Base-by-base conservation (phyloP, 2,113 vertebrate species). In the Acrocephalus arundinaceus region DNA sequence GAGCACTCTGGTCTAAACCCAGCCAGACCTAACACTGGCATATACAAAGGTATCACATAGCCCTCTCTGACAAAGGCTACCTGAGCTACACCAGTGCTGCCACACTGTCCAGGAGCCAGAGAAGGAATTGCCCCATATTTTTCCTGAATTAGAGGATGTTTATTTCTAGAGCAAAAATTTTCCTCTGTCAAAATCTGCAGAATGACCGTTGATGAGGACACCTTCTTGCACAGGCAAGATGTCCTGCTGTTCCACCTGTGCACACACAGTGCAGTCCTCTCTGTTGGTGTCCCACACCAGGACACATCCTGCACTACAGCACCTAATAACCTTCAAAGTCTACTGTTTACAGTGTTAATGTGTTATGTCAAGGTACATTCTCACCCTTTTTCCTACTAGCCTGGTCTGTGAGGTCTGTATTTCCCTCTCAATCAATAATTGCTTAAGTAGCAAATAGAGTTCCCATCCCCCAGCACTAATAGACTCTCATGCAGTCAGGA, bases 351-450 rank as follows among this genome's bases (percentile, higher is more conserved):
- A 43, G 51, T 54, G 37, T 90, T 95, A 65, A 97, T 93, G 68
- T 92, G 58, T 93, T 84, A 77, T 67, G 78, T 78, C 76, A 95
- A 93, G 81, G 73, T 86, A 91, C 77, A n/a, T 96, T 97, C 94
- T 97, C 91, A 70, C 93, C 81, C 91, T 87, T 95, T 96, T 95
- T 96, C 92, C 93, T 95, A 80, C 87, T 2, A 0, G 48, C 54
- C 94, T 94, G 59, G 54, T 74, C 94, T 95, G 11, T 76, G 92
- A 94, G 95, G 91, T 96, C 92, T 93, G 65, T 89, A 55, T 95
- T 97, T 96, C 89, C 94, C 75, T 94, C 83, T 87, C 87, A 67
- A 94, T 97, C 97, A 96, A 96, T 97, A 97, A 94, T 9, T 59
- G 66, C 94, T 97, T 96, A 97, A 95, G 87, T 61, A 79, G 90